These are phyloP conservation scores for Petaurus breviceps DNA, from an alignment of 2,113 vertebrate species.

Conservation along the genomic window DNA sequence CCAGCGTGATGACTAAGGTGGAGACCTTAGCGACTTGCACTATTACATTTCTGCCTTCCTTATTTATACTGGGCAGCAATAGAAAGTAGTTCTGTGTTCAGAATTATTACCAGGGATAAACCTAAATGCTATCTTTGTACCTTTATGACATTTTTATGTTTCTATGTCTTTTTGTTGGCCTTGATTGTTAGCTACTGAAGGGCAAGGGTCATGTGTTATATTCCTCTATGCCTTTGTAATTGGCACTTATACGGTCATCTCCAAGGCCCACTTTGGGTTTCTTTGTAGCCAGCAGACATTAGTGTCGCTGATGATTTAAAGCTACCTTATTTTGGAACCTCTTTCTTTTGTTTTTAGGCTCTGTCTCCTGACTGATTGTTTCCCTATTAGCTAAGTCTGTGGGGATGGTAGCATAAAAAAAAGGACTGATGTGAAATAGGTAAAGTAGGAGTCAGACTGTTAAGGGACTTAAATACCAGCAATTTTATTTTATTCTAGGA, in stretches of 20 bases:
- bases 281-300: neutral
- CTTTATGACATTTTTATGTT: neutral
- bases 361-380: neutral
- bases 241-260: neutral
- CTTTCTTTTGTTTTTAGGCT: neutral
- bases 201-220: neutral
- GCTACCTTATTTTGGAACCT: neutral
- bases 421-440: neutral
- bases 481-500: neutral
- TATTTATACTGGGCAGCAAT: neutral
- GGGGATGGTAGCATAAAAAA: neutral
- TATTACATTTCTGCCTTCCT: neutral
- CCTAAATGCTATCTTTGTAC: neutral
- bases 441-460: neutral
- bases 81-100: neutral
- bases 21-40: neutral
- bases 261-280: neutral
- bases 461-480: neutral
- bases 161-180: neutral
- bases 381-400: neutral
- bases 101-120: neutral
- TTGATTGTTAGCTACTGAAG: neutral
- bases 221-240: neutral
- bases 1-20: neutral
- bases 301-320: neutral